Evolutionary conservation across 2,797 vertebrate species (phyloP).

Genomic region (Arnoldichthys spilopterus): DNA sequence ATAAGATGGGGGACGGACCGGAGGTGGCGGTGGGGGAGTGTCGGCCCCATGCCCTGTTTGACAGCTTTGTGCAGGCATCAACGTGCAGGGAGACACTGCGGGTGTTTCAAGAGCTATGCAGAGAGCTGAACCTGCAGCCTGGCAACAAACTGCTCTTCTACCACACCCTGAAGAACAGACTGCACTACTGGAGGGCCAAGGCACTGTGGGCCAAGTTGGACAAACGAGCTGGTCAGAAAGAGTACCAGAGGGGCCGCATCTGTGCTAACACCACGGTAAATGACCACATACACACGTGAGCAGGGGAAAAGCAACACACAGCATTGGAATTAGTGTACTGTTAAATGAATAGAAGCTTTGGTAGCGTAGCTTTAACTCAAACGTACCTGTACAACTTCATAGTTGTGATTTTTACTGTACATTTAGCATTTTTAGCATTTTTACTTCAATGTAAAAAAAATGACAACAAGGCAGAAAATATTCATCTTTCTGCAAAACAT

Average conservation of each 20-base stretch:
- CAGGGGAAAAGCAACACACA: background rate
- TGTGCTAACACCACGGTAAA: slow-evolving; percentile 88
- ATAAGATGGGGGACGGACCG: slow-evolving; percentile 68
- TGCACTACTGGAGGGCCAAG: slow-evolving; percentile 96
- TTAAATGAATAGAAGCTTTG: no score
- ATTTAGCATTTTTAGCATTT: no score
- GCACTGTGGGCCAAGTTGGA: slow-evolving; percentile 95
- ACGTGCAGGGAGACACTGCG: slow-evolving; percentile 89
- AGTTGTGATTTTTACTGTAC: no score
- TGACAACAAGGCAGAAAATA: no score
- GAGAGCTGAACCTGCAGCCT: slow-evolving; percentile 80
- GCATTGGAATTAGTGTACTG: no score
- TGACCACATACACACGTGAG: background rate
- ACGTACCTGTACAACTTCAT: no score
- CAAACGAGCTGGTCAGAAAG: slow-evolving; percentile 86
- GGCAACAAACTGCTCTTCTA: slow-evolving; percentile 78
- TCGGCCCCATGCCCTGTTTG: slow-evolving; percentile 86
- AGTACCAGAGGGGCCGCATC: slow-evolving; percentile 85
- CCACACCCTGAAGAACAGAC: slow-evolving; percentile 86
- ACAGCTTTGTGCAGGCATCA: slow-evolving; percentile 89
- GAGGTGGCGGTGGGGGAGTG: slow-evolving; percentile 62
- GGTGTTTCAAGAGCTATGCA: slow-evolving; percentile 90
- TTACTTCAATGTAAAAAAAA: no score
- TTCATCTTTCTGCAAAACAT: no score
- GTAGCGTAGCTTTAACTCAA: no score